These are phyloP conservation scores for Perizoma flavofasciatum DNA, from an alignment of 2,888 invertebrate genomes.

Conservation along the genomic window DNA sequence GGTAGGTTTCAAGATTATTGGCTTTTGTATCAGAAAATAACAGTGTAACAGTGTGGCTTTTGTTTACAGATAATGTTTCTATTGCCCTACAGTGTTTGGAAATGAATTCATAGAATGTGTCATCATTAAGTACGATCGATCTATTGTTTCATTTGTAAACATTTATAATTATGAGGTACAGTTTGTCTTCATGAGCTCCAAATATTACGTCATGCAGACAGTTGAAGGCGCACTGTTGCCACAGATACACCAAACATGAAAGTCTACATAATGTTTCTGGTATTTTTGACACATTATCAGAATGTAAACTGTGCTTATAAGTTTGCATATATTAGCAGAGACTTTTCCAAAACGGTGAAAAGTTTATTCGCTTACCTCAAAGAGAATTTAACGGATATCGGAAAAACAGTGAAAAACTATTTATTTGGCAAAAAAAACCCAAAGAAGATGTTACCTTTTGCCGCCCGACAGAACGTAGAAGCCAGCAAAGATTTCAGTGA, in stretches of 20 bases:
- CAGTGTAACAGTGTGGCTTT: too few species aligned
- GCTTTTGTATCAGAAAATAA: too few species aligned
- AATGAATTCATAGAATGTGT: slow-evolving; percentile 6
- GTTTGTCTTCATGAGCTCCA: slow-evolving; percentile 1
- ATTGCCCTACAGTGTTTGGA: slow-evolving; percentile 2
- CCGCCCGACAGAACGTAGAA: background rate
- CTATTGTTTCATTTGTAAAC: slow-evolving; percentile 25
- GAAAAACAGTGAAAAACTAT: background rate
- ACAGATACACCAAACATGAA: slow-evolving; percentile 16
- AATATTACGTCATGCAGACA: slow-evolving; percentile 4
- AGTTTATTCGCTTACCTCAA: background rate
- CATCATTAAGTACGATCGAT: slow-evolving; percentile 1
- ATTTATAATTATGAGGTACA: background rate
- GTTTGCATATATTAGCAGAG: background rate
- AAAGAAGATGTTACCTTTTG: background rate
- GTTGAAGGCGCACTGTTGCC: background rate
- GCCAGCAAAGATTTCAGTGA: slow-evolving; percentile 14
- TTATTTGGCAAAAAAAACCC: background rate
- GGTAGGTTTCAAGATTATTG: too few species aligned
- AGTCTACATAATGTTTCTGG: slow-evolving; percentile 1
- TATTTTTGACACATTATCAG: slow-evolving; percentile 8
- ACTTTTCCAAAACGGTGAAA: background rate
- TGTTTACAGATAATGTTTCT: slow-evolving; percentile 4
- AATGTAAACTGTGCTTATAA: slow-evolving; percentile 4
- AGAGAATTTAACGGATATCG: background rate